Percentiles rank a stretch among this genome's conserved stretches.
phyloP scores from a whole-genome alignment of 2,888 invertebrate genomes.

The Isoperla grammatica region DNA sequence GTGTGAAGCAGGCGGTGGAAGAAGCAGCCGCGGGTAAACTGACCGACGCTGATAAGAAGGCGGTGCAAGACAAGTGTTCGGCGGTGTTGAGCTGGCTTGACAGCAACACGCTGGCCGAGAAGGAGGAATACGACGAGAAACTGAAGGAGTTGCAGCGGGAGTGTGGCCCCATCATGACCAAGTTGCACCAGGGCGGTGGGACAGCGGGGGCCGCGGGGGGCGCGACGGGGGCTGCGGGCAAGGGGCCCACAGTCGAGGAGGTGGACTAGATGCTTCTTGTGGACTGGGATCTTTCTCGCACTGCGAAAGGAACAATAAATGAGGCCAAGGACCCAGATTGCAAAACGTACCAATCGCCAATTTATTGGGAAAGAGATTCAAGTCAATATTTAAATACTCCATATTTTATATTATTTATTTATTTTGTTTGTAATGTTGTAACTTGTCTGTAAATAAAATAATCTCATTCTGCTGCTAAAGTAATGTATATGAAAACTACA shows the following conservation, averaged over 20 bases:
- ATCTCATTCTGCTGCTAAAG: no score
- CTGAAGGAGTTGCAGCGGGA: slow-evolving; percentile 68
- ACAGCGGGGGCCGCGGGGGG: slow-evolving; percentile 41
- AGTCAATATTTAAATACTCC: no score
- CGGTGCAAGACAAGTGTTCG: slow-evolving; percentile 61
- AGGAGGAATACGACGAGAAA: slow-evolving; percentile 70
- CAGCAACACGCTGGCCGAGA: slow-evolving; percentile 67
- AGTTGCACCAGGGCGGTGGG: slow-evolving; percentile 58
- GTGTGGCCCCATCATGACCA: slow-evolving; percentile 76
- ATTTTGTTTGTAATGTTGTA: no score
- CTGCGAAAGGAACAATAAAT: no score
- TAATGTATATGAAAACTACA: no score
- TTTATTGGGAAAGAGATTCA: no score
- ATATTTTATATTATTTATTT: no score
- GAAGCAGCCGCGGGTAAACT: slow-evolving; percentile 61
- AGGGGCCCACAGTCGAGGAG: slow-evolving; percentile 47
- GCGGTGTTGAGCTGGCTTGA: slow-evolving; percentile 77
- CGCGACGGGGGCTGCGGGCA: slow-evolving; percentile 30
- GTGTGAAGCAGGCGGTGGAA: slow-evolving; percentile 56
- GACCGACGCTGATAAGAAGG: slow-evolving; percentile 59
- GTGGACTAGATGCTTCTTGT: slow-evolving; percentile 39
- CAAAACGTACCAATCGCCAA: no score
- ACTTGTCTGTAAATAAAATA: no score
- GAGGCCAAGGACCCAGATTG: no score
- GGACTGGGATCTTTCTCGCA: background rate